These are phyloP conservation scores for Sylvietta virens DNA, from an alignment of 2,113 vertebrate genomes.

Conservation along the genomic window DNA sequence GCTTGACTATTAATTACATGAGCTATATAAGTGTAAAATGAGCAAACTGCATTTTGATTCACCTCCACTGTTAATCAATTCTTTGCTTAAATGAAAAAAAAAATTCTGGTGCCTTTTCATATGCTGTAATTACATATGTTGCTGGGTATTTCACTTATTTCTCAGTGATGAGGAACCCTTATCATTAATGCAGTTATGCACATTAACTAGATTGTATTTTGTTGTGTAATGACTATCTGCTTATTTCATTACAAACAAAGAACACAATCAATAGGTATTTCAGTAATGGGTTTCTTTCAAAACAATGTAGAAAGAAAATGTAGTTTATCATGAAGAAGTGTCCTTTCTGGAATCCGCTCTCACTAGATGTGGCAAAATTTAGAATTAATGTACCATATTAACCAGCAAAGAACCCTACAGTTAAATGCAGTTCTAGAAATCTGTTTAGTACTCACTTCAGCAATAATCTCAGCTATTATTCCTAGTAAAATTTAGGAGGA, in stretches of 20 bases:
- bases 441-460: not conserved
- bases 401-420: not conserved
- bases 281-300: not conserved
- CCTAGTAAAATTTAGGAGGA: not conserved
- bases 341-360: not conserved
- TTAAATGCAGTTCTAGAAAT: not conserved
- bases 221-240: not conserved
- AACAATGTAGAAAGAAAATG: not conserved
- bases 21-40: not conserved
- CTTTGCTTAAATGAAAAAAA: not conserved
- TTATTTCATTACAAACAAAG: slow-evolving; percentile 5
- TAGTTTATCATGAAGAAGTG: not conserved
- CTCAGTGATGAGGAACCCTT: not conserved
- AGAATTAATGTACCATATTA: not conserved
- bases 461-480: not conserved
- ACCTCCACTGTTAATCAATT: not conserved
- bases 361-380: not conserved
- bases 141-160: not conserved
- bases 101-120: not conserved
- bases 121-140: not conserved
- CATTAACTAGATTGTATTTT: slow-evolving; percentile 38
- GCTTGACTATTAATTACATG: not conserved
- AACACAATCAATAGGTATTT: not conserved
- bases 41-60: not conserved
- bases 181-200: not conserved